Evolutionary conservation across 2,113 vertebrate species (phyloP).

Genomic region (Sclerurus mexicanus): DNA sequence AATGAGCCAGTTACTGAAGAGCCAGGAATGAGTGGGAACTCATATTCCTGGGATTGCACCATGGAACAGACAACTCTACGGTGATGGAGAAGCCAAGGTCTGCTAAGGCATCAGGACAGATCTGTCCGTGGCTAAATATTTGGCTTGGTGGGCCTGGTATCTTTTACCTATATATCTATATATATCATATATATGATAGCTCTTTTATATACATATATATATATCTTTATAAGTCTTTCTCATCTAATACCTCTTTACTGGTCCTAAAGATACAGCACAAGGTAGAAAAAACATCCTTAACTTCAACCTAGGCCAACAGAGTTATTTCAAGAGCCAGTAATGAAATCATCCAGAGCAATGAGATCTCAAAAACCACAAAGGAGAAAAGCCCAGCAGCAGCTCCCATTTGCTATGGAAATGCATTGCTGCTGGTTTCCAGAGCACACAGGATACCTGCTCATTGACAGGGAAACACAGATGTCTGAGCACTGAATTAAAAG

Average conservation of each 20-base stretch:
- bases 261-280: background rate
- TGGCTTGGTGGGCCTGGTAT: background rate
- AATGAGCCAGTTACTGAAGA: background rate
- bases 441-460: background rate
- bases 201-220: no score
- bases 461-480: background rate
- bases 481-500: background rate
- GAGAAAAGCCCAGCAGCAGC: background rate
- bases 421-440: background rate
- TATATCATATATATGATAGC: background rate
- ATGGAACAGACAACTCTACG: no score
- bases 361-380: background rate
- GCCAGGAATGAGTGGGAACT: background rate
- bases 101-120: background rate
- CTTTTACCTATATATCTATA: background rate
- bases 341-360: background rate
- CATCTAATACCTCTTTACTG: background rate
- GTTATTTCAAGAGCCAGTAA: background rate
- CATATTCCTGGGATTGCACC: background rate
- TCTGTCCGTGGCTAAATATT: background rate
- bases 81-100: background rate
- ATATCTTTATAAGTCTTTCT: background rate
- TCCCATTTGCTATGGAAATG: background rate
- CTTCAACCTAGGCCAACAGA: background rate
- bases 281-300: background rate